Evolutionary conservation across 1,140 invertebrate genomes (phyloP).

Genomic region (Pogonomyrmex barbatus): DNA sequence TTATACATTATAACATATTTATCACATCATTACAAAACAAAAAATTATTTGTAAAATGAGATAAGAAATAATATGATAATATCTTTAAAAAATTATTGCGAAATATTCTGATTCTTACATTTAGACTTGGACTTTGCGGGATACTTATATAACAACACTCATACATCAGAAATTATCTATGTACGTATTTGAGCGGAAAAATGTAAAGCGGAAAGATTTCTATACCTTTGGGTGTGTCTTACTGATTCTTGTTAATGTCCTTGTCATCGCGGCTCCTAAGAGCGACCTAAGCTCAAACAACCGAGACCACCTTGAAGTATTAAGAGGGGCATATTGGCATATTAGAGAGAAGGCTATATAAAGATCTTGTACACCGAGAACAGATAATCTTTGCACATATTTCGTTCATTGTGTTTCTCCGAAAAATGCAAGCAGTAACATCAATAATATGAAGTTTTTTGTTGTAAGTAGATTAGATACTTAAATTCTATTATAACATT

Average conservation of each 20-base stretch:
- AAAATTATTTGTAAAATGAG: not conserved
- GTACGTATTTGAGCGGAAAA: slow-evolving; percentile 29
- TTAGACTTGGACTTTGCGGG: not conserved
- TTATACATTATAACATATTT: no score
- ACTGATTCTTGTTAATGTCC: slow-evolving; percentile 62
- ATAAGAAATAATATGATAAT: not conserved
- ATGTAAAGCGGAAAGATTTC: slow-evolving; percentile 49
- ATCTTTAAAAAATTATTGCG: not conserved
- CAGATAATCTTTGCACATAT: slow-evolving; percentile 23
- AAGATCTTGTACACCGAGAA: slow-evolving; percentile 39
- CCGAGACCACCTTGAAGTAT: slow-evolving; percentile 31
- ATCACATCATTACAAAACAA: not conserved
- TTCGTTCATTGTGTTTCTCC: slow-evolving; percentile 26
- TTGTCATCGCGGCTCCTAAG: slow-evolving; percentile 68
- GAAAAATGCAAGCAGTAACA: not conserved
- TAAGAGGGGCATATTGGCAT: slow-evolving; percentile 65
- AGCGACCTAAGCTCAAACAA: slow-evolving; percentile 67
- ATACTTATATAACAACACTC: slow-evolving; percentile 14
- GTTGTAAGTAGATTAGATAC: slow-evolving; percentile 60
- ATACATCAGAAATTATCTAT: not conserved
- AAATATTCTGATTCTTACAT: not conserved
- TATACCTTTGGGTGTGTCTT: slow-evolving; percentile 55
- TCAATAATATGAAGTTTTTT: slow-evolving; percentile 40
- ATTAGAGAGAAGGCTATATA: slow-evolving; percentile 63
- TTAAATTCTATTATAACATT: not conserved